Evolutionary conservation across 2,797 vertebrate genomes (phyloP).

Genomic region (Coregonus ussuriensis): DNA sequence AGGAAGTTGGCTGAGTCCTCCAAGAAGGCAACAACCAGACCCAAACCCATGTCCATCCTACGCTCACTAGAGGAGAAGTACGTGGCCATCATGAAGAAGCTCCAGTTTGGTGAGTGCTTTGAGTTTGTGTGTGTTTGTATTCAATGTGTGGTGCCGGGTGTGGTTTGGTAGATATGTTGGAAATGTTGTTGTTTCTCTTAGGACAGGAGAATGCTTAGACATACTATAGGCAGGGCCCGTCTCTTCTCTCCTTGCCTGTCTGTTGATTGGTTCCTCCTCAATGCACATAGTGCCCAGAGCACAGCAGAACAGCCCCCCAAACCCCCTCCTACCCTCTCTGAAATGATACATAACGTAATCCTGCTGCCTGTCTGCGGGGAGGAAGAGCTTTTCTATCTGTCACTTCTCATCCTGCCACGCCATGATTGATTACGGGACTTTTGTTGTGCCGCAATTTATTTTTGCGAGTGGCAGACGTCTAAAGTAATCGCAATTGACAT

Average conservation of each 20-base stretch:
- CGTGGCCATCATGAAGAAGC: conserved; percentile 95
- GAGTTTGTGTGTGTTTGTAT: not conserved
- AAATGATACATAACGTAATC: conserved; percentile 20
- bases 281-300: not conserved
- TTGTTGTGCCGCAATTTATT: conserved; percentile 54
- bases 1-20: conserved; percentile 93
- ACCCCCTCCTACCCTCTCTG: not conserved
- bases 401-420: conserved; percentile 44
- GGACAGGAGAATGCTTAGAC: not conserved
- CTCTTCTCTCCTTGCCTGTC: not conserved
- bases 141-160: not conserved
- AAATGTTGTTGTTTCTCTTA: not conserved
- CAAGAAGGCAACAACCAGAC: conserved; percentile 84
- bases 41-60: conserved; percentile 89
- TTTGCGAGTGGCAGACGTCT: conserved; percentile 39
- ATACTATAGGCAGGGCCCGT: not conserved
- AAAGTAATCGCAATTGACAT: conserved; percentile 56
- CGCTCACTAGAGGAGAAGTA: conserved; percentile 97
- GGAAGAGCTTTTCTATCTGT: conserved; percentile 44
- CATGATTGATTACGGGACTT: conserved; percentile 46
- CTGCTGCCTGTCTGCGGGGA: conserved; percentile 12
- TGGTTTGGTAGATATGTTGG: not conserved
- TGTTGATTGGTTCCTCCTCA: not conserved
- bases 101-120: conserved; percentile 92
- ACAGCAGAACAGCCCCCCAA: not conserved